Evolutionary conservation across 2,888 invertebrate species (phyloP).

Genomic region (Adineta ricciae): DNA sequence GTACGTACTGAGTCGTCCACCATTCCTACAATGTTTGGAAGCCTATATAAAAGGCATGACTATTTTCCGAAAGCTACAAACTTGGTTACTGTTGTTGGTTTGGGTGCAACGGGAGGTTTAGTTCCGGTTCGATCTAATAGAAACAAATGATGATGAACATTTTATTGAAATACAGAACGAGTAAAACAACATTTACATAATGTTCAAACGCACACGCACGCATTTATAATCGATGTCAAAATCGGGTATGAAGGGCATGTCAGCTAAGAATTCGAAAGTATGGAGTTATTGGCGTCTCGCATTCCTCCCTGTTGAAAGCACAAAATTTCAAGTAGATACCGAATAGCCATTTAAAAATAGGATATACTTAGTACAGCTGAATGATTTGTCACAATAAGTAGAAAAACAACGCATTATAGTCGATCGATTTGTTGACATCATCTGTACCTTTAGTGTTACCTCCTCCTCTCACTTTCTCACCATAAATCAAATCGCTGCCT

Average conservation of each 20-base stretch:
- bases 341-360: neutral
- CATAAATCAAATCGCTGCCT: neutral
- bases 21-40: neutral
- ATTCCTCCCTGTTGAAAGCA: no score
- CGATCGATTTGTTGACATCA: neutral
- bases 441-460: neutral
- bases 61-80: neutral
- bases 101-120: neutral
- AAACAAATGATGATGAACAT: neutral
- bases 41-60: no score
- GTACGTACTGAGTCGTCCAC: neutral
- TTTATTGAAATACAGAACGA: neutral
- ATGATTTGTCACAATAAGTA: neutral
- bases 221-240: neutral
- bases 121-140: neutral
- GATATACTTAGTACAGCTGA: neutral
- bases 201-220: neutral
- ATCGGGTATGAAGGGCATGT: no score
- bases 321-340: no score
- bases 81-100: neutral
- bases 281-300: no score
- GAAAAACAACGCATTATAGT: neutral
- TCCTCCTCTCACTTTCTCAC: neutral
- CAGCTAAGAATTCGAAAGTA: no score
- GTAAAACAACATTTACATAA: neutral